Conservation (phyloP, 2,888 invertebrate genomes). For the Liodrosophila aerea region DNA sequence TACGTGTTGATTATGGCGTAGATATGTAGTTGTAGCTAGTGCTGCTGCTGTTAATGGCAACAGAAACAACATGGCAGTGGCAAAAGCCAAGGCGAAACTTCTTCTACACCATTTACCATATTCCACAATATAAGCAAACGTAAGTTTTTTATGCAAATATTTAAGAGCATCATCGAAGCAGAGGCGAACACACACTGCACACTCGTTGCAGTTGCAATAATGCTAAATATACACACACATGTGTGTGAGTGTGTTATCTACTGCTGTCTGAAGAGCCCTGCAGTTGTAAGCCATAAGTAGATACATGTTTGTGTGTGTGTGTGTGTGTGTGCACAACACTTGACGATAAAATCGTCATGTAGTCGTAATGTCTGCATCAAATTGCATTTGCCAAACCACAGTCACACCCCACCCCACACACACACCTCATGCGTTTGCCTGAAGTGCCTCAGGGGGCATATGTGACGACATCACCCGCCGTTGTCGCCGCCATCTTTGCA, state of each 20-base stretch:
- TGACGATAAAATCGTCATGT: conserved; percentile 78
- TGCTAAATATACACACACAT: conserved; percentile 21
- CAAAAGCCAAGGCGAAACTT: conserved; percentile 54
- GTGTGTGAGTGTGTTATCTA: conserved; percentile 29
- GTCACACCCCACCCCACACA: neutral
- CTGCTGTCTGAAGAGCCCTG: conserved; percentile 43
- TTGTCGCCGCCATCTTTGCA: conserved; percentile 43
- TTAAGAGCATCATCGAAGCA: conserved; percentile 77
- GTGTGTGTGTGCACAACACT: conserved; percentile 59
- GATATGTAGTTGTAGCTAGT: conserved; percentile 34
- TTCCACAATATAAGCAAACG: conserved; percentile 68
- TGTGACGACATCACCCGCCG: conserved; percentile 33
- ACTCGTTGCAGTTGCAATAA: conserved; percentile 46
- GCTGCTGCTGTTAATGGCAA: conserved; percentile 65
- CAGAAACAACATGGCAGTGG: conserved; percentile 35
- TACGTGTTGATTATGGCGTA: conserved; percentile 74
- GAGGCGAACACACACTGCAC: conserved; percentile 52
- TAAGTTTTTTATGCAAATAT: conserved; percentile 75
- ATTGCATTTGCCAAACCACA: conserved; percentile 65
- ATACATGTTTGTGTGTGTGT: conserved; percentile 36
- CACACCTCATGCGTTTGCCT: conserved; percentile 18
- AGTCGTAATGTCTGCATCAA: conserved; percentile 78
- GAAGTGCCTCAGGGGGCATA: conserved; percentile 52
- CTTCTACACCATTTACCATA: conserved; percentile 77
- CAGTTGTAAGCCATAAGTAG: conserved; percentile 64